Conservation (phyloP, 2,113 vertebrate genomes). For the Tyrannus savana region DNA sequence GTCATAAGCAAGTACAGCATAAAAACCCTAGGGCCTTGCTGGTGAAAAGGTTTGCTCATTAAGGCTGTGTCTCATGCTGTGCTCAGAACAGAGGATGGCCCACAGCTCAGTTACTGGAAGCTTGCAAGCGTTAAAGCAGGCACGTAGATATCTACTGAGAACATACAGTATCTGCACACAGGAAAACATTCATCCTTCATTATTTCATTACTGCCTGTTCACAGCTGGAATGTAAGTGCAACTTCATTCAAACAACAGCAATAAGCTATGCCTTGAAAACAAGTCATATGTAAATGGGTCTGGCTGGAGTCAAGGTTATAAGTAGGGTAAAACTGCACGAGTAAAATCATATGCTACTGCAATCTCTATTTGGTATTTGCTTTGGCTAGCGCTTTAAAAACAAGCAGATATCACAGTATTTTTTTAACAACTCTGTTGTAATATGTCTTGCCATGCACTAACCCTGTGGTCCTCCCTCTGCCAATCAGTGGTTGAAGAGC, state of each 20-base stretch:
- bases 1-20: slow-evolving; percentile 64
- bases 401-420: neutral
- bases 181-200: slow-evolving; percentile 37
- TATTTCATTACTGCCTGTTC: slow-evolving; percentile 37
- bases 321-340: neutral
- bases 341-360: neutral
- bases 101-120: slow-evolving; percentile 39
- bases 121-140: slow-evolving; percentile 50
- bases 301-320: slow-evolving; percentile 5
- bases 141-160: slow-evolving; percentile 44
- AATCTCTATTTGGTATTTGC: neutral
- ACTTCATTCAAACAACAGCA: slow-evolving; percentile 30
- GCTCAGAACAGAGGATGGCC: slow-evolving; percentile 57
- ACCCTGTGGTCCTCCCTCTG: slow-evolving; percentile 12
- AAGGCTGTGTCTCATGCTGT: slow-evolving; percentile 64
- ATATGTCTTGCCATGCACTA: neutral
- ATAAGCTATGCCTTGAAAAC: slow-evolving; percentile 43
- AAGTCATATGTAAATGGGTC: neutral
- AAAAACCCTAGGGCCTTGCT: slow-evolving; percentile 55
- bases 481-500: slow-evolving; percentile 9
- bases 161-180: slow-evolving; percentile 42
- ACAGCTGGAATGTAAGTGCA: slow-evolving; percentile 35
- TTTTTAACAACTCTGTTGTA: neutral
- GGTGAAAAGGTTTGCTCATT: slow-evolving; percentile 56
- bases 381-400: slow-evolving; percentile 3